A percentile compares a stretch with the other conserved stretches of the same genome.
Conservation (phyloP, 1,140 invertebrate genomes). For the Atta texana region DNA sequence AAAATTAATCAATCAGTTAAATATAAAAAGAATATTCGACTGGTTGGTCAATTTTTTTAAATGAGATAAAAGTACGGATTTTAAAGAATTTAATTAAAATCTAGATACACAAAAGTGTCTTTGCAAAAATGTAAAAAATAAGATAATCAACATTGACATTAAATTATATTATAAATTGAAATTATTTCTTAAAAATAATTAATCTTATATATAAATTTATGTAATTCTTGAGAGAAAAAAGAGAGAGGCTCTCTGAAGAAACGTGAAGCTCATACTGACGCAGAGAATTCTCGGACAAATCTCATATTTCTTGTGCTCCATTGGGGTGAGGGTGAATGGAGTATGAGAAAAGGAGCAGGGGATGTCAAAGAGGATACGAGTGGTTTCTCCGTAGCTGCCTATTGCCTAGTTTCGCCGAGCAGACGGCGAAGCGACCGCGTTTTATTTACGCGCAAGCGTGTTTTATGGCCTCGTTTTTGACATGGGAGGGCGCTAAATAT, state of each 20-base stretch:
- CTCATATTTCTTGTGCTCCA: slow-evolving; percentile 19
- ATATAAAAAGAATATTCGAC: no score
- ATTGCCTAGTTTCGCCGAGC: slow-evolving; percentile 66
- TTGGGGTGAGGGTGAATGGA: slow-evolving; percentile 58
- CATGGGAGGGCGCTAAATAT: slow-evolving; percentile 78
- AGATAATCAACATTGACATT: not conserved
- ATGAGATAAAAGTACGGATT: not conserved
- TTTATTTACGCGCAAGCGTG: slow-evolving; percentile 82
- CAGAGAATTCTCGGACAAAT: slow-evolving; percentile 15
- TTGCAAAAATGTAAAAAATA: not conserved
- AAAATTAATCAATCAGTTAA: no score
- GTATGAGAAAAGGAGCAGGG: slow-evolving; percentile 41
- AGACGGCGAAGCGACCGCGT: slow-evolving; percentile 66
- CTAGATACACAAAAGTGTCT: not conserved
- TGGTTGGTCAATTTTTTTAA: no score
- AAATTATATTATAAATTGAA: not conserved
- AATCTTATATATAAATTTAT: not conserved
- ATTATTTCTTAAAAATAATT: slow-evolving; percentile 12
- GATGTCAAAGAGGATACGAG: slow-evolving; percentile 40
- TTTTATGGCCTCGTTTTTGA: slow-evolving; percentile 80
- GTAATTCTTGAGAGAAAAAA: not conserved
- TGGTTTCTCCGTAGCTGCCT: slow-evolving; percentile 48
- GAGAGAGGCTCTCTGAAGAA: not conserved
- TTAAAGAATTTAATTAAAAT: not conserved
- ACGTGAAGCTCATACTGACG: not conserved